These are phyloP conservation scores for Chiloscyllium plagiosum DNA, from an alignment of 2,113 vertebrate genomes.

Conservation along the genomic window DNA sequence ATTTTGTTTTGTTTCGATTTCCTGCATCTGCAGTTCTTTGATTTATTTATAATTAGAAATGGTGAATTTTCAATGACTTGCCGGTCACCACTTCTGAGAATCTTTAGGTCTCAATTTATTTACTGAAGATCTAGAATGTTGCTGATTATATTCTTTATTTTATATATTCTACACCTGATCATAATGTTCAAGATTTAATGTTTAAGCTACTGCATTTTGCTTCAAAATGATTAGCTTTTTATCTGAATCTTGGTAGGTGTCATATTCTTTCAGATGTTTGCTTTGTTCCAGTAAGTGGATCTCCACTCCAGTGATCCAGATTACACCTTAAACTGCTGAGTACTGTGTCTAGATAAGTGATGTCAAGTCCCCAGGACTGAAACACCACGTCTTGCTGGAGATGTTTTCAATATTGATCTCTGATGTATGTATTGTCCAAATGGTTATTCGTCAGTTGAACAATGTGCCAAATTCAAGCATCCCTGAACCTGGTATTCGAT, in stretches of 20 bases:
- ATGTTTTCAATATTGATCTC: background rate
- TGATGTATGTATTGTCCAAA: background rate
- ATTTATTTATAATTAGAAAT: too few relatives aligned
- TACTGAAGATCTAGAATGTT: background rate
- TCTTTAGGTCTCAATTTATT: too few relatives aligned
- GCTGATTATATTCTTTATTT: background rate
- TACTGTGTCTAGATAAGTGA: background rate
- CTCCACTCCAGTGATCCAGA: too few relatives aligned
- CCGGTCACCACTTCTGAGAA: too few relatives aligned
- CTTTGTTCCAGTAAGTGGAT: background rate
- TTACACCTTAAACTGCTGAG: background rate
- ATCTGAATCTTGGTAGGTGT: background rate
- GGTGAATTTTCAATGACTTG: too few relatives aligned
- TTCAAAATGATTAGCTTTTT: too few relatives aligned
- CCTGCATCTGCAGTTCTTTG: too few relatives aligned
- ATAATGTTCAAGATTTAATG: background rate
- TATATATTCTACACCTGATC: background rate
- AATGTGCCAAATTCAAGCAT: background rate
- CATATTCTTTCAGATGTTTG: background rate
- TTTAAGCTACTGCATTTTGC: too few relatives aligned
- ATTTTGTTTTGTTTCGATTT: too few relatives aligned
- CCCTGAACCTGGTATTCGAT: background rate
- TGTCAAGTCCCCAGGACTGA: background rate
- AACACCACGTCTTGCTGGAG: background rate
- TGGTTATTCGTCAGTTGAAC: background rate